Evolutionary conservation across 2,888 invertebrate genomes (phyloP), one percentile per base, ranked within the genome.

Genomic region (Campoletis raptor): DNA sequence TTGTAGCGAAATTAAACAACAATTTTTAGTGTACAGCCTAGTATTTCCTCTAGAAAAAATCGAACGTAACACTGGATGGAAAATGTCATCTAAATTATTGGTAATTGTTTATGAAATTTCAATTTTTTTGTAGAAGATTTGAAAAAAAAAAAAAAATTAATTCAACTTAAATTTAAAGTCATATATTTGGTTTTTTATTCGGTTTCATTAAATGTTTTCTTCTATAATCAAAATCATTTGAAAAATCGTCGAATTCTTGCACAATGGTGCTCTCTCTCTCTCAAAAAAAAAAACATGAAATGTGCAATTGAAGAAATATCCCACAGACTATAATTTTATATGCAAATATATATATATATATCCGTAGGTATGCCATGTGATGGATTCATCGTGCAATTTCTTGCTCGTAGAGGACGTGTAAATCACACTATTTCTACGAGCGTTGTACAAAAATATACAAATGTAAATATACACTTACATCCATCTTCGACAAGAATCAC

Each of bases 1-100:
- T 40, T 67, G 52, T 77, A 37, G 40, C 24, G 2, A 57, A 78
- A 81, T 85, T 36, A 45, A 40, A 73, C 72, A 64, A 37, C 48
- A 18, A 69, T 40, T 54, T 67, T 64, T 80, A 54, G 9, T n/a
- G 15, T 18, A 1, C 30, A 15, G 8, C 12, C 18, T 6, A 42
- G 45, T 5, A 9, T 15, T 72, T 78, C 45, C 30, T 42, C 66
- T 45, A 54, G 2, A 30, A 45, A 18, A 69, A 24, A 6, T 21
- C 7, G 3, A 12, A 12, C 2, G 15, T 1, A 24, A 45, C 15
- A 2, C 12, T 69, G 21, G 42, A 42, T 42, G n/a, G 9, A 69
- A 42, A 69, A 69, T 30, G 6, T 30, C 30, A n/a, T n/a, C 30
- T 15, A 0, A 61, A 30, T 30, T 30, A 30, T 24, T 15, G 30